Percentiles rank a stretch among this genome's conserved stretches.
Evolutionary conservation across 2,113 vertebrate genomes (phyloP).

Genomic region (Hypocryptadius cinnamomeus): DNA sequence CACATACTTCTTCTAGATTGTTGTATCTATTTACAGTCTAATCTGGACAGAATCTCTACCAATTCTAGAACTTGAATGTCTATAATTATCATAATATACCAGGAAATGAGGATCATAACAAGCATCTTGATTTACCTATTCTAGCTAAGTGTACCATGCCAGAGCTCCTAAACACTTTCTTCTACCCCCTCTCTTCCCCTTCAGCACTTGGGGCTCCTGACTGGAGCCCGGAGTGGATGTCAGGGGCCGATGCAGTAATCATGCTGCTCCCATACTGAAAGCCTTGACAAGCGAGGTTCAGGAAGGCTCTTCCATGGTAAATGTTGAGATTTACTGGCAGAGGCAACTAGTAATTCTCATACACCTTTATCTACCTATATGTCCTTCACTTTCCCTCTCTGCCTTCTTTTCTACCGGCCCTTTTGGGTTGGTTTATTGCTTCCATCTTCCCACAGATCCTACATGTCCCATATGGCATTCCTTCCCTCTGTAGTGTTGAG

Average conservation of each 20-base stretch:
- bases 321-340: neutral
- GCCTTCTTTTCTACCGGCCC: neutral
- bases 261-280: rapidly evolving
- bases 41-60: neutral
- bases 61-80: neutral
- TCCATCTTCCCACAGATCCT: neutral
- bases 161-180: neutral
- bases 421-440: neutral
- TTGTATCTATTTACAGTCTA: slow-evolving; percentile 9
- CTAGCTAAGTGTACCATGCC: neutral
- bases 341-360: neutral
- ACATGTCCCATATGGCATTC: neutral
- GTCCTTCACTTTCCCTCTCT: neutral
- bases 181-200: neutral
- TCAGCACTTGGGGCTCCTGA: neutral
- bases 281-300: neutral
- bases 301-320: neutral
- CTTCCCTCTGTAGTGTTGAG: neutral
- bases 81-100: neutral
- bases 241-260: rapidly evolving
- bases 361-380: neutral
- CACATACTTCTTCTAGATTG: neutral
- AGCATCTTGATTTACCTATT: slow-evolving; percentile 1
- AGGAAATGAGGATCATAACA: neutral
- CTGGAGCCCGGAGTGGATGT: neutral